phyloP scores from a whole-genome alignment of 1,140 invertebrate genomes.

The Leptinotarsa undecemlineata region DNA sequence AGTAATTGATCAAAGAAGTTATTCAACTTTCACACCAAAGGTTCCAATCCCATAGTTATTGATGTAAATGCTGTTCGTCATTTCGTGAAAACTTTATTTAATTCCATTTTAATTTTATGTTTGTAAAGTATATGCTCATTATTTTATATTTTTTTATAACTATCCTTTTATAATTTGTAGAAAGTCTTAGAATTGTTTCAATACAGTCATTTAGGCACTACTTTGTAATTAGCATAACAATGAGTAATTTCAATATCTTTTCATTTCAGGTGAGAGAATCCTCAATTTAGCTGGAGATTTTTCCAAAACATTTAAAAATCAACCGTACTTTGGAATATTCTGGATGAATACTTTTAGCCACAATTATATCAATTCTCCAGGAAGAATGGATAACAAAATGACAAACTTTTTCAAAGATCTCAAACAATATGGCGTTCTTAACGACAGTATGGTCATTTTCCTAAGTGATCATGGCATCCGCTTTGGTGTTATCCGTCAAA shows the following conservation, averaged over 20 bases:
- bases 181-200: too few species aligned
- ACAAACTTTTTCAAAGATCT: conserved; percentile 58
- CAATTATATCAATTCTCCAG: conserved; percentile 64
- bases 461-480: conserved; percentile 86
- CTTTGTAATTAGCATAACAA: too few species aligned
- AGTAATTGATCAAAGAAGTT: too few species aligned
- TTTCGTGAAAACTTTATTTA: too few species aligned
- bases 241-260: neutral
- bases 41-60: too few species aligned
- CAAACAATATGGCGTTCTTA: conserved; percentile 53
- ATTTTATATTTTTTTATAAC: too few species aligned
- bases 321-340: conserved; percentile 70
- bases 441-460: conserved; percentile 69
- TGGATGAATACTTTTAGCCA: conserved; percentile 74
- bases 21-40: too few species aligned
- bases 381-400: conserved; percentile 62
- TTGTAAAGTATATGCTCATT: too few species aligned
- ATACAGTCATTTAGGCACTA: too few species aligned
- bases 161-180: too few species aligned
- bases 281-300: conserved; percentile 67
- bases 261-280: conserved; percentile 60
- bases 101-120: too few species aligned
- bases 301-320: conserved; percentile 60
- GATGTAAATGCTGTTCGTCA: too few species aligned
- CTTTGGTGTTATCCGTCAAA: conserved; percentile 73